Conservation (phyloP, 2,888 invertebrate species). For the Yponomeuta cagnagella region DNA sequence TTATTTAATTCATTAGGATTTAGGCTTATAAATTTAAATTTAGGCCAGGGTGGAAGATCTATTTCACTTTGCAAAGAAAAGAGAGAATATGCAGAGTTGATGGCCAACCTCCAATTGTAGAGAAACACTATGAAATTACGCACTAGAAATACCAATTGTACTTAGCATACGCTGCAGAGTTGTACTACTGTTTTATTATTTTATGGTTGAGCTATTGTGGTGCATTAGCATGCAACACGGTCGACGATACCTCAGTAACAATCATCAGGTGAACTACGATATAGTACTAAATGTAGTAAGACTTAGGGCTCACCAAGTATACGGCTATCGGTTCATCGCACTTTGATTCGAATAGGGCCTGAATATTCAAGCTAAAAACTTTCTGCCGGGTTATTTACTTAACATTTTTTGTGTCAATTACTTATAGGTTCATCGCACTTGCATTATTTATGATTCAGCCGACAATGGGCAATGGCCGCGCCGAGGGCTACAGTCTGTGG, state of each 20-base stretch:
- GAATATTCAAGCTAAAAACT: conserved; percentile 8
- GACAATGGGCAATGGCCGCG: conserved; percentile 17
- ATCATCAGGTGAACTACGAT: background rate
- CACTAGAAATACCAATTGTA: no score
- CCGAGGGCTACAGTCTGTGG: background rate
- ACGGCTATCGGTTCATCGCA: background rate
- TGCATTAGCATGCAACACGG: conserved; percentile 40
- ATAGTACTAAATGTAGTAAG: background rate
- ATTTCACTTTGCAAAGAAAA: no score
- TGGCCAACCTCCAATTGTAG: no score
- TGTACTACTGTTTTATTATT: background rate
- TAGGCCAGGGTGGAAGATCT: no score
- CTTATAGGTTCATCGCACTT: conserved; percentile 11
- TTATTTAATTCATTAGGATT: no score
- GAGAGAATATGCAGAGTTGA: no score
- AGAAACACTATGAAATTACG: no score
- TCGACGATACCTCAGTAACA: background rate
- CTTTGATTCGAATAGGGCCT: background rate
- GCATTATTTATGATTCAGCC: conserved; percentile 20
- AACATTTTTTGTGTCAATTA: conserved; percentile 13
- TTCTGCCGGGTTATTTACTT: background rate
- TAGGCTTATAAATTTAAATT: no score
- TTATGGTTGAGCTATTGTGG: background rate
- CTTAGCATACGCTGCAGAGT: no score
- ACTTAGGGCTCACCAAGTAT: background rate